Base-by-base conservation (phyloP, 2,113 vertebrate species). In the Noturus placidus region DNA sequence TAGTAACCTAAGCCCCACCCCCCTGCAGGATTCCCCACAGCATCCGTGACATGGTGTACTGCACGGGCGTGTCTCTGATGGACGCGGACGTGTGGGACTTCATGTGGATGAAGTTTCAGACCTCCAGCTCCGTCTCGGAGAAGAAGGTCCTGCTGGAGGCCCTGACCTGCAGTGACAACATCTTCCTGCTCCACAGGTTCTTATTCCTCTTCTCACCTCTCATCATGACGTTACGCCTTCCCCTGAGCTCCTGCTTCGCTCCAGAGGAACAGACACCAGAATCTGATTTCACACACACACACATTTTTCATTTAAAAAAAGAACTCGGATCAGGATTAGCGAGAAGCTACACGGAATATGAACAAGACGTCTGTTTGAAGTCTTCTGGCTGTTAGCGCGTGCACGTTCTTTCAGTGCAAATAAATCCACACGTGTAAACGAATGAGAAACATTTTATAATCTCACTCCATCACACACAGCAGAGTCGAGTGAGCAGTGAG, bases 81-180 rank as follows among this genome's bases (percentile, higher is more conserved):
- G 98, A 99, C 92, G 98, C 99, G 93, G 98, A 99, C 88, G 97
- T 99, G 87, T 99, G 98, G 98, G 98, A 99, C 91, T 99, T 99
- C 93, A 97, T 99, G 91, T 99, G 97, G 98, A 99, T 98, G 97
- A 99, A 99, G 95, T 99, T 99, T 91, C 97, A 99, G 94, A 99
- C 97, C 3, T 96, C 96, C 19, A 96, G 92, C 22, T 96, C 96
- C 9, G 93, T 99, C 2, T 99, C 97, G 0, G 98, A 99, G 94
- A 99, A 98, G 94, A 99, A 99, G 94, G 97, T 99, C 92, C 93
- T 99, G 46, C 93, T 99, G 93, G 97, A 99, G 94, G 97, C 97
- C 56, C 96, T 99, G 92, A 99, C 98, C 90, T 99, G 98, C 94
- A 99, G 98, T 5, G 97, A 98, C 94, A 97, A 98, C 91, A 95